Evolutionary conservation across 1,140 invertebrate genomes (phyloP), one percentile per base, ranked within the genome.

Genomic region (Microplitis demolitor): DNA sequence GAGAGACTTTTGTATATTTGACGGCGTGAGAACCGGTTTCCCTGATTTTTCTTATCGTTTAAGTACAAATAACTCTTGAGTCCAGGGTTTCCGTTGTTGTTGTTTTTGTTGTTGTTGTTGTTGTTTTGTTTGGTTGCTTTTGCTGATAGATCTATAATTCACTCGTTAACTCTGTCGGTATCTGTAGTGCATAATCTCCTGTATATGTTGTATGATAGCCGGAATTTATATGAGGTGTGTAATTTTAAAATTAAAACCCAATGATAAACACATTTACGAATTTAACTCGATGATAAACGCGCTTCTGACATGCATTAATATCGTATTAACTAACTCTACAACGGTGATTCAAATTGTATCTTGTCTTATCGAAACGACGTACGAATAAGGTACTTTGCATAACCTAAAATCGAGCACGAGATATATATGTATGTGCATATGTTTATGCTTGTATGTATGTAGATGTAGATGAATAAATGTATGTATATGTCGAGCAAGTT

Each of bases 341-440:
- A 45, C 39, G 39, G 39, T 45, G 39, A 45, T 45, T 45, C 39
- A 9, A 45, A 45, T 45, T 9, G 8, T 45, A 45, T 45, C n/a
- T 66, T 66, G 39, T 53, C 33, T 68, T 54, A 54, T 53, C 50
- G 53, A 34, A 56, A 68, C 50, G 66, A 54, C 66, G 66, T 69
- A 66, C 39, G 64, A 66, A 69, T 60, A 34, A 56, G 35, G 37
- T 14, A 69, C 67, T 69, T 69, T 69, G 54, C 54, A 69, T 69
- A 69, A 69, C 67, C 67, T 35, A 69, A 35, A 69, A 69, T 69
- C n/a, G 9, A 34, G 9, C 14, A 14, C 33, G 50, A 35, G 6
- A 45, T 33, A 56, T 13, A 6, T 35, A 35, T 39, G 5, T 39
- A 14, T 2, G 1, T 9, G 11, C 2, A n/a, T 16, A 56, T n/a